Evolutionary conservation across 2,797 vertebrate genomes (phyloP).

Genomic region (Danio aesculapii): DNA sequence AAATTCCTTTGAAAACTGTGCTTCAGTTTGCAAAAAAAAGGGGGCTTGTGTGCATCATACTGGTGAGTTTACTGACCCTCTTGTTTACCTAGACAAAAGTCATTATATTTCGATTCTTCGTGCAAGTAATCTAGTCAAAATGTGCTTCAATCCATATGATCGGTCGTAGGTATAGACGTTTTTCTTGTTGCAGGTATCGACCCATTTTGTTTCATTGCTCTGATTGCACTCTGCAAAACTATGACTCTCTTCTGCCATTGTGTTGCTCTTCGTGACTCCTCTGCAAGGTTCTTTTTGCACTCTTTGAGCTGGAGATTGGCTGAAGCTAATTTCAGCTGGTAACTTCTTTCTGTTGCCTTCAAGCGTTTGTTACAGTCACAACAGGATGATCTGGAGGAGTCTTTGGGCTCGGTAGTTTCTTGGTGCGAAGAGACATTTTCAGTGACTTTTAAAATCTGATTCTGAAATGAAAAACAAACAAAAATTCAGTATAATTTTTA

Average conservation of each 20-base stretch:
- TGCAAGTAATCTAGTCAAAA: background rate
- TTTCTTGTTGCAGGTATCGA: background rate
- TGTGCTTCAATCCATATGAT: background rate
- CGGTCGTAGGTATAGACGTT: constrained; percentile 26
- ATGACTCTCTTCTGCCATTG: constrained; percentile 54
- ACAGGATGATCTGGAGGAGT: constrained; percentile 6
- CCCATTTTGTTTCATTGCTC: constrained; percentile 41
- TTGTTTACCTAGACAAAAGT: no score
- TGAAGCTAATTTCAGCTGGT: constrained; percentile 46
- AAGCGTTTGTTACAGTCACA: constrained; percentile 44
- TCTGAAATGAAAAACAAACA: background rate
- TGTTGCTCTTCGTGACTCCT: constrained; percentile 47
- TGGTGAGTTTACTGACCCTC: no score
- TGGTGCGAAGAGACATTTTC: background rate
- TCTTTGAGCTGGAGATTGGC: constrained; percentile 46
- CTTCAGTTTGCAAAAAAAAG: no score
- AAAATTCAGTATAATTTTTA: background rate
- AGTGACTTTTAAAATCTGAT: constrained; percentile 1
- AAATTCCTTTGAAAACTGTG: constrained; percentile 27
- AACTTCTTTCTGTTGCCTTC: constrained; percentile 31
- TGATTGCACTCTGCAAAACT: constrained; percentile 52
- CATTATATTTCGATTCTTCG: background rate
- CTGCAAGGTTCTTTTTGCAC: constrained; percentile 50
- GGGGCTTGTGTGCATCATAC: no score
- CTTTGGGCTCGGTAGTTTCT: background rate